Percentiles rank a stretch among this genome's conserved stretches.
Conservation (phyloP, 2,113 vertebrate species). For the mouse (Mus musculus) region DNA sequence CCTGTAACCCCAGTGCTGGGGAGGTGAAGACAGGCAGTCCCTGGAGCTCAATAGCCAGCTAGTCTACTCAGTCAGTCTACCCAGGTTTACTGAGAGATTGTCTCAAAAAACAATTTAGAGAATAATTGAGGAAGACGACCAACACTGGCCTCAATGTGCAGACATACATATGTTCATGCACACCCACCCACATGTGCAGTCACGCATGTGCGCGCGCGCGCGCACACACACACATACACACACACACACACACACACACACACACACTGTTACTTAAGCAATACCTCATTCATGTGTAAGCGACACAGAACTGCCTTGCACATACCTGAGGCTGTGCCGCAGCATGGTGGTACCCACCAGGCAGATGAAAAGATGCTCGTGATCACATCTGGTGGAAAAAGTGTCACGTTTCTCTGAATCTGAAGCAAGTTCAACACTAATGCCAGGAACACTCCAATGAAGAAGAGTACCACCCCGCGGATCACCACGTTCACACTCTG, state of each 20-base stretch:
- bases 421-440: conserved; percentile 97
- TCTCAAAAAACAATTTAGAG: neutral
- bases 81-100: neutral
- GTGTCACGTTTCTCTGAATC: conserved; percentile 97
- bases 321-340: conserved; percentile 95
- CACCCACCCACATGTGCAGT: neutral
- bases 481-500: conserved; percentile 93
- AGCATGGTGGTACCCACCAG: conserved; percentile 97
- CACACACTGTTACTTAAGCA: neutral
- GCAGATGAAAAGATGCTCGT: conserved; percentile 95
- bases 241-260: neutral
- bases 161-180: too few species aligned
- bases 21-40: neutral
- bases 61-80: neutral
- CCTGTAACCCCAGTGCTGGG: neutral
- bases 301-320: conserved; percentile 34
- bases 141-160: neutral
- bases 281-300: neutral
- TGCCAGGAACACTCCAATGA: conserved; percentile 95
- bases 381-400: conserved; percentile 97
- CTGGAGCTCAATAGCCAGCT: neutral
- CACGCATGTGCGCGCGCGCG: neutral
- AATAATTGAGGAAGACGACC: neutral
- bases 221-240: neutral
- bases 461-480: conserved; percentile 93